Base-by-base conservation (phyloP, 2,797 vertebrate species). In the Dipus sagitta region DNA sequence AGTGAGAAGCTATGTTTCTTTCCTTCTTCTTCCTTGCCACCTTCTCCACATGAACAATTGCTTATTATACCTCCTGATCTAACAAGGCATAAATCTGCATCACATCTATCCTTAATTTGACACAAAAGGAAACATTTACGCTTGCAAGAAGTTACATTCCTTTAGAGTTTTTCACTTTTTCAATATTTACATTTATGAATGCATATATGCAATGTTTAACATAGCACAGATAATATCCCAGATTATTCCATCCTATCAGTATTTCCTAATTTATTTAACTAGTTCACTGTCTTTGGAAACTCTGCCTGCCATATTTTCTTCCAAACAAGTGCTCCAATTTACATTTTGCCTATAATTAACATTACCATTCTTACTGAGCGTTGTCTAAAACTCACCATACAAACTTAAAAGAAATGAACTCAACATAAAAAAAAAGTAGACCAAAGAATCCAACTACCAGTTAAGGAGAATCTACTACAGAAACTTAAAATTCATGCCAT, bases 1-100 rank as follows among this genome's bases (percentile, higher is more conserved):
- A 86, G 34, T 11, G 26, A 84, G 91, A 91, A 79, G 15, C 47
- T 71, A 90, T n/a, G 34, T 60, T 87, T 87, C 23, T 58, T 17
- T 92, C 70, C 70, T 60, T 82, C 32, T 34, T 88, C 30, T 74
- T 12, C 42, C 52, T 80, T 72, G 77, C 68, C 11, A 86, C 70
- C 47, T 70, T 93, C 79, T 85, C 71, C 79, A 95, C 94, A 76
- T 62, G 79, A 95, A 95, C 88, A 93, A 94, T 88, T 86, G 87
- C 83, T 95, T 96, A 83, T 96, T 96, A 85, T 89, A 94, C 89
- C 93, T 95, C 68, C 91, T 94, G 87, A 94, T 95, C 96, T 95
- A 85, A 93, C 96, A 96, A 95, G 90, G 71, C 88, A 93, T 94
- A 94, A 96, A 93, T 97, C 82, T 96, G 70, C 92, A 96, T 92